phyloP scores from a whole-genome alignment of 2,113 vertebrate genomes.

The Hippocampus barbouri region DNA sequence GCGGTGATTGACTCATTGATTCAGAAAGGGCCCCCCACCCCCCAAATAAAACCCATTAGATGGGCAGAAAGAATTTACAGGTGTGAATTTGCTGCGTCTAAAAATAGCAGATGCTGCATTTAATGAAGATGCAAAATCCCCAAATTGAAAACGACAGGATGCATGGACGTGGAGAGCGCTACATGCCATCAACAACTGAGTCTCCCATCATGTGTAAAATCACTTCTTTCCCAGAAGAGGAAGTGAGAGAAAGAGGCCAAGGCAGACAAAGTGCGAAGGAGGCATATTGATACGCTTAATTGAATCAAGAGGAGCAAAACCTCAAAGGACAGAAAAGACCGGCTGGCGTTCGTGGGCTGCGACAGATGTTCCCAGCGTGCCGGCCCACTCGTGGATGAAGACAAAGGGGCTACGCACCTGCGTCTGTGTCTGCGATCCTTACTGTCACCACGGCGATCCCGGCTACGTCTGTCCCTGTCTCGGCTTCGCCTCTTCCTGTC shows the following conservation, averaged over 20 bases:
- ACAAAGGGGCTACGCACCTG: slow-evolving; percentile 54
- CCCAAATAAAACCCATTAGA: background rate
- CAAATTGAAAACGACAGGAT: background rate
- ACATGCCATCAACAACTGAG: background rate
- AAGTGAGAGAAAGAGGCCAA: background rate
- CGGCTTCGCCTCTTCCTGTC: slow-evolving; percentile 82
- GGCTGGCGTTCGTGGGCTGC: background rate
- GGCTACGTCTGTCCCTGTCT: slow-evolving; percentile 75
- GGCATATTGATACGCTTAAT: background rate
- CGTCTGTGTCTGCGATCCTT: slow-evolving; percentile 82
- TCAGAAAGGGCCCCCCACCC: background rate
- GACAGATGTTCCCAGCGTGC: background rate
- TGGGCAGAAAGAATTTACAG: background rate
- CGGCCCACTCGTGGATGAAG: background rate
- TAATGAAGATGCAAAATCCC: background rate
- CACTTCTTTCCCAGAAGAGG: background rate
- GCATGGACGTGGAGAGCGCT: background rate
- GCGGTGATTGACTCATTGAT: background rate
- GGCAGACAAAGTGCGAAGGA: background rate
- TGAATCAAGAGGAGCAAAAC: background rate
- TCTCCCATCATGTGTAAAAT: background rate
- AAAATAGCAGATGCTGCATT: background rate
- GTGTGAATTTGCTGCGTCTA: background rate
- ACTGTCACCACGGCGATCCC: slow-evolving; percentile 80
- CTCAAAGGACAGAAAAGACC: background rate